phyloP scores from a whole-genome alignment of 2,113 vertebrate species.

The Mesocricetus auratus region DNA sequence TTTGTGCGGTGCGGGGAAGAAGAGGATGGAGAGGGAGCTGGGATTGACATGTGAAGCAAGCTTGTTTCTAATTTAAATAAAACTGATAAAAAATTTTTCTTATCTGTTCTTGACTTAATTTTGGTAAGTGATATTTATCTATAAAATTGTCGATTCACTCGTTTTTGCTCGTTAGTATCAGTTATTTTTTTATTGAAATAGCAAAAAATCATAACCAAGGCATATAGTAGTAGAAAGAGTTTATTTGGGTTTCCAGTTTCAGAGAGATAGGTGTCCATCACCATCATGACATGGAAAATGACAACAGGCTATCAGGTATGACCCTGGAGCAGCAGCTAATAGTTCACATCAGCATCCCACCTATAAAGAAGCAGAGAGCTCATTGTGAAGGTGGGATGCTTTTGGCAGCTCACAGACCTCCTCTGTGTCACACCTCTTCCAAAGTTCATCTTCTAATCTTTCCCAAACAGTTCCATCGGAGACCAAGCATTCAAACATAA shows the following conservation, averaged over 20 bases:
- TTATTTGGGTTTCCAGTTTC: neutral
- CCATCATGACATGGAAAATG: neutral
- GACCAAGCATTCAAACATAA: neutral
- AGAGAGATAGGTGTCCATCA: neutral
- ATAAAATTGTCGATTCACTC: too few relatives aligned
- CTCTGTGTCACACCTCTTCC: neutral
- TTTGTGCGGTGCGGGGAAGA: too few relatives aligned
- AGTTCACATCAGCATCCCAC: neutral
- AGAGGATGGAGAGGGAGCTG: too few relatives aligned
- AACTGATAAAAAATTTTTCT: too few relatives aligned
- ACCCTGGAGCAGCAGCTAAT: neutral
- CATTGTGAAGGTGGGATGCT: neutral
- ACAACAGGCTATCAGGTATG: neutral
- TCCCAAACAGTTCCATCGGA: neutral
- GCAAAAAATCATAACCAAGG: neutral
- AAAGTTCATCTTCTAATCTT: neutral
- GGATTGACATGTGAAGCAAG: too few relatives aligned
- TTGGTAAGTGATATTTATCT: too few relatives aligned
- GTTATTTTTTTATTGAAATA: neutral
- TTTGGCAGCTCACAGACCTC: neutral
- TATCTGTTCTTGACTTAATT: too few relatives aligned
- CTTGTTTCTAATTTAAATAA: too few relatives aligned
- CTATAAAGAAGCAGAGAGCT: neutral
- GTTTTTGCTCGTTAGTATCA: too few relatives aligned
- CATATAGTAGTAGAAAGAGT: neutral